phyloP scores from a whole-genome alignment of 2,888 invertebrate genomes.

The Acanthosepion pharaonis region DNA sequence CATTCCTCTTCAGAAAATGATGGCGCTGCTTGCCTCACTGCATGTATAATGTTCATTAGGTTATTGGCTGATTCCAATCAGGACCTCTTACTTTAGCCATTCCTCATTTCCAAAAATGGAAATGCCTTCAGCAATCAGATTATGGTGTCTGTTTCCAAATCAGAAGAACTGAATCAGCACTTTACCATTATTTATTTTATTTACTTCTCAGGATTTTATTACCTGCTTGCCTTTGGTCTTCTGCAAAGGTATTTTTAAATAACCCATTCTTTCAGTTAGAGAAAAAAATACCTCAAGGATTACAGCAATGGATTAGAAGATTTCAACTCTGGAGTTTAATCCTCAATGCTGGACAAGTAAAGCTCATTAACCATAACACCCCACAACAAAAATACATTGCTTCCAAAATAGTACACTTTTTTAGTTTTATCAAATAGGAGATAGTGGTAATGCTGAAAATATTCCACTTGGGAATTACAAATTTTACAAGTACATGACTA shows the following conservation, averaged over 20 bases:
- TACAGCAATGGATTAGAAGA: neutral
- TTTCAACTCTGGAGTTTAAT: neutral
- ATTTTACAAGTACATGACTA: too few relatives aligned
- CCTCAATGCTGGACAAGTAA: neutral
- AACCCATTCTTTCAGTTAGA: neutral
- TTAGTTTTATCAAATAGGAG: neutral
- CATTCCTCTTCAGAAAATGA: neutral
- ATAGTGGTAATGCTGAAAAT: too few relatives aligned
- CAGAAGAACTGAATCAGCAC: slow-evolving; percentile 20
- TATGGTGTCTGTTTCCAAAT: slow-evolving; percentile 33
- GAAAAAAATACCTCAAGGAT: neutral
- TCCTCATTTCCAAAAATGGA: slow-evolving; percentile 33
- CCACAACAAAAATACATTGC: neutral
- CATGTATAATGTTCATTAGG: slow-evolving; percentile 33
- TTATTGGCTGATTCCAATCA: slow-evolving; percentile 21
- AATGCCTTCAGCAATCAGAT: slow-evolving; percentile 33
- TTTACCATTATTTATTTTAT: slow-evolving; percentile 5
- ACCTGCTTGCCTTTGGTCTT: neutral
- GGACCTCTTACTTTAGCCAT: slow-evolving; percentile 2
- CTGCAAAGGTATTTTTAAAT: neutral
- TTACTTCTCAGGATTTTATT: neutral
- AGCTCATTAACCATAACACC: slow-evolving; percentile 33
- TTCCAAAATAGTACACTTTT: neutral
- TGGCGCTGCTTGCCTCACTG: neutral
- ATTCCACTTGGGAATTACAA: too few relatives aligned